Evolutionary conservation across 64 coral and sea anemone genomes (phyloP).

Genomic region (Catalaphyllia jardinei): DNA sequence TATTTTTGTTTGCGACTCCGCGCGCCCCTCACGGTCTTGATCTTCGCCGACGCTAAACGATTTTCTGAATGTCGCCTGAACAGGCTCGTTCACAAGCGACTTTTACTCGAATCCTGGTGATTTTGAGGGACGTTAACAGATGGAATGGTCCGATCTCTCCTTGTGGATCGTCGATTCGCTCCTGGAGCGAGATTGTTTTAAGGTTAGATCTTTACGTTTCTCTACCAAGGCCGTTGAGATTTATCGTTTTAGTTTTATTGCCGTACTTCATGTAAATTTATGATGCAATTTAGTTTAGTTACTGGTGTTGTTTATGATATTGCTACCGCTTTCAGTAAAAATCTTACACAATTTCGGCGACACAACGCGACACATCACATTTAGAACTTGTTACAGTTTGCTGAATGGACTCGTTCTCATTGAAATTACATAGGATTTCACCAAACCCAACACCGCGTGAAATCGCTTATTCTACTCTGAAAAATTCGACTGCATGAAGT

Average conservation of each 20-base stretch:
- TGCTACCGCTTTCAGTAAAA: not conserved
- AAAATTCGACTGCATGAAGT: not conserved
- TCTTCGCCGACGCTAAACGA: not conserved
- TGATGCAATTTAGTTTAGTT: not conserved
- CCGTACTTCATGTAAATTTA: conserved; percentile 28
- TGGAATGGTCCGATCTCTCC: conserved; percentile 76
- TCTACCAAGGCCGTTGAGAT: conserved; percentile 27
- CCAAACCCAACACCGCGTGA: not conserved
- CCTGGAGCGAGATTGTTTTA: conserved; percentile 80
- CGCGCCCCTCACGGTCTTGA: not conserved
- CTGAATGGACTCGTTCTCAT: not conserved
- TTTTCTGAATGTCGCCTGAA: not conserved
- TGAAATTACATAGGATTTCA: not conserved
- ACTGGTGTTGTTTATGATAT: conserved; percentile 28
- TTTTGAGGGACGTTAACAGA: not conserved
- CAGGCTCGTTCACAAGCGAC: not conserved
- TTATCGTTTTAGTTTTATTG: conserved; percentile 45
- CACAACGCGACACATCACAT: not conserved
- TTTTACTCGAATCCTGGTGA: not conserved
- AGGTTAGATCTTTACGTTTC: conserved; percentile 60
- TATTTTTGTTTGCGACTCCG: conserved; percentile 24
- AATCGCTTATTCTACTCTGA: too few species aligned
- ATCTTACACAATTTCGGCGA: not conserved
- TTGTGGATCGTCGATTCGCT: conserved; percentile 85
- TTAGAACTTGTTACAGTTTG: not conserved